Evolutionary conservation across 2,113 vertebrate species (phyloP).

Genomic region (Semnopithecus entellus): DNA sequence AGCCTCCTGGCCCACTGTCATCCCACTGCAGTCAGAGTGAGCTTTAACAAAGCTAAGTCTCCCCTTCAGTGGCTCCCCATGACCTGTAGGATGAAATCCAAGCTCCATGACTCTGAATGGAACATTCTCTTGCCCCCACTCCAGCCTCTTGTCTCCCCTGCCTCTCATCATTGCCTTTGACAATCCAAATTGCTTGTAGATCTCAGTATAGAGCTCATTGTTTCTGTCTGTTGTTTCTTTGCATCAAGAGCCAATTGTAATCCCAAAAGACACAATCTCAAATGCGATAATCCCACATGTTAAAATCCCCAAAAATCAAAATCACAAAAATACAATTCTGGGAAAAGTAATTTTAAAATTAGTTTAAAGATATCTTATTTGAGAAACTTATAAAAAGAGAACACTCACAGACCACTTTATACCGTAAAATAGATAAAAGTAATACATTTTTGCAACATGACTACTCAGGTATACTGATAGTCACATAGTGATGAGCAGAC

Average conservation of each 20-base stretch:
- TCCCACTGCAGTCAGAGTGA: not conserved
- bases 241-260: not conserved
- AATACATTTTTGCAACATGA: not conserved
- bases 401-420: not conserved
- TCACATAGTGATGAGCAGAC: not conserved
- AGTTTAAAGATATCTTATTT: not conserved
- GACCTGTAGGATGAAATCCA: not conserved
- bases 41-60: not conserved
- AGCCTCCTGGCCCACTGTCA: no score
- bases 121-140: not conserved
- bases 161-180: not conserved
- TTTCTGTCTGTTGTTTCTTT: not conserved
- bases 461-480: not conserved
- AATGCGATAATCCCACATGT: not conserved
- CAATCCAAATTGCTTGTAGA: not conserved
- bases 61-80: not conserved
- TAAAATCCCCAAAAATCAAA: not conserved
- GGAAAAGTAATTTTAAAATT: not conserved
- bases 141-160: not conserved
- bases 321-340: not conserved
- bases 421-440: not conserved
- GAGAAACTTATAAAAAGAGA: not conserved
- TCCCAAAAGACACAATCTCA: not conserved
- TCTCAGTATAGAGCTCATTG: rapidly evolving
- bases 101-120: not conserved